phyloP scores from a whole-genome alignment of 2,888 invertebrate species.

The Ormyrus nitidulus region DNA sequence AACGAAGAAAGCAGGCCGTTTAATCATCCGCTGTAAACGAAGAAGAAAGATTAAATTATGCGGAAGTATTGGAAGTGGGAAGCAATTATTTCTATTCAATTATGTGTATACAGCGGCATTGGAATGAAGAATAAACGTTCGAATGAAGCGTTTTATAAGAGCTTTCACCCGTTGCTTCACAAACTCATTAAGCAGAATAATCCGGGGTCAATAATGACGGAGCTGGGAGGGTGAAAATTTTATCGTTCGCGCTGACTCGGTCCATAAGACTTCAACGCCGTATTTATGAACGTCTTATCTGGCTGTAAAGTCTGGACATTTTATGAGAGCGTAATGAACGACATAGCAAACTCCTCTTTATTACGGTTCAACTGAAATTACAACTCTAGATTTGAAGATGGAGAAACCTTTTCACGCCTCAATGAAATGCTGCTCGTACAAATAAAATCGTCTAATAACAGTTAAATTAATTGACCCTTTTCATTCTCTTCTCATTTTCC shows the following conservation, averaged over 20 bases:
- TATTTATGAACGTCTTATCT: slow-evolving; percentile 13
- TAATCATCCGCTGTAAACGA: no score
- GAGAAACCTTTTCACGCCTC: background rate
- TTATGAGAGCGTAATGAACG: slow-evolving; percentile 26
- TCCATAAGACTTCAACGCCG: no score
- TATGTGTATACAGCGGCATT: no score
- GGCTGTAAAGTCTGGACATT: slow-evolving; percentile 10
- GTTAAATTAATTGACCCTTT: no score
- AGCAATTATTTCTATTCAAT: no score
- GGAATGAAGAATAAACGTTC: no score
- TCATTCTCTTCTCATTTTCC: no score
- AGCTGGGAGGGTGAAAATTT: background rate
- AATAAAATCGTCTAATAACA: background rate
- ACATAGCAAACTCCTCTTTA: slow-evolving; percentile 11
- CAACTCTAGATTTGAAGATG: background rate
- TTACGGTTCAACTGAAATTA: background rate
- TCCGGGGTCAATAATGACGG: slow-evolving; percentile 11
- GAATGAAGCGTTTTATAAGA: background rate
- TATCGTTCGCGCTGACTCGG: no score
- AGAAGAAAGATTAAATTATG: no score
- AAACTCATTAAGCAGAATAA: slow-evolving; percentile 13
- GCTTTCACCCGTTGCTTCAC: background rate
- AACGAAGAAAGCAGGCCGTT: no score
- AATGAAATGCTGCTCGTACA: background rate
- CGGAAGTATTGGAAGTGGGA: no score